phyloP scores from a whole-genome alignment of 2,113 vertebrate genomes.

The Oncorhynchus tshawytscha region DNA sequence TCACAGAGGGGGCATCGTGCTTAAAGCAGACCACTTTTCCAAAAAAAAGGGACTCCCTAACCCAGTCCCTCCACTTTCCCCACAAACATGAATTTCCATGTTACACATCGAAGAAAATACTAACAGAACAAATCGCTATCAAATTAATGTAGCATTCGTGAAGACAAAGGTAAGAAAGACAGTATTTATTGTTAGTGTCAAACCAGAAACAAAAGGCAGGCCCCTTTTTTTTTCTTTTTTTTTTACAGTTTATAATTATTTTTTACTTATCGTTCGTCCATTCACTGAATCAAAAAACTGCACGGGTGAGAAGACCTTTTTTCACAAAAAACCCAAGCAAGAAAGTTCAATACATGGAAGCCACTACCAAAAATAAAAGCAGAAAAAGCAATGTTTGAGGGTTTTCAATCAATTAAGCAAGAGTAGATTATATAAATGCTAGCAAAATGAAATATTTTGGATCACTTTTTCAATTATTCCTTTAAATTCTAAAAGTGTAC shows the following conservation, averaged over 20 bases:
- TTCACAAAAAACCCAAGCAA: slow-evolving; percentile 74
- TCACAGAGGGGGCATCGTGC: slow-evolving; percentile 64
- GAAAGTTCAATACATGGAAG: slow-evolving; percentile 82
- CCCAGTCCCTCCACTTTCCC: slow-evolving; percentile 79
- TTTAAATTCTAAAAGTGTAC: slow-evolving; percentile 82
- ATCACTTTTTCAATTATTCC: slow-evolving; percentile 74
- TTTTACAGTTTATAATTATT: slow-evolving; percentile 64
- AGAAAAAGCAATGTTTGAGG: slow-evolving; percentile 80
- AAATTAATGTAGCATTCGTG: slow-evolving; percentile 80
- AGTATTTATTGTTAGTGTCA: slow-evolving; percentile 55
- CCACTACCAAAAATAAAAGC: slow-evolving; percentile 83
- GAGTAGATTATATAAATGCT: slow-evolving; percentile 75
- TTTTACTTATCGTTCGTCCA: slow-evolving; percentile 41
- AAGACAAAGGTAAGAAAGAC: slow-evolving; percentile 65
- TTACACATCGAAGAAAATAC: slow-evolving; percentile 84
- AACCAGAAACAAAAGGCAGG: slow-evolving; percentile 68
- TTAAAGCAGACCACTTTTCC: slow-evolving; percentile 60
- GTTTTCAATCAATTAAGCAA: slow-evolving; percentile 81
- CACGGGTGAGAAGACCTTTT: slow-evolving; percentile 71
- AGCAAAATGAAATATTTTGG: slow-evolving; percentile 78
- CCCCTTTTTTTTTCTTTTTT: slow-evolving; percentile 20
- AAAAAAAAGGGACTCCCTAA: slow-evolving; percentile 66
- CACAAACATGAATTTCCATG: slow-evolving; percentile 84
- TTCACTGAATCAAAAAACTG: slow-evolving; percentile 79
- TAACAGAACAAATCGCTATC: slow-evolving; percentile 82